phyloP scores from a whole-genome alignment of 30 jellyfish, hydroid and myxozoan genomes.

The Pseudorhiza aurosa region DNA sequence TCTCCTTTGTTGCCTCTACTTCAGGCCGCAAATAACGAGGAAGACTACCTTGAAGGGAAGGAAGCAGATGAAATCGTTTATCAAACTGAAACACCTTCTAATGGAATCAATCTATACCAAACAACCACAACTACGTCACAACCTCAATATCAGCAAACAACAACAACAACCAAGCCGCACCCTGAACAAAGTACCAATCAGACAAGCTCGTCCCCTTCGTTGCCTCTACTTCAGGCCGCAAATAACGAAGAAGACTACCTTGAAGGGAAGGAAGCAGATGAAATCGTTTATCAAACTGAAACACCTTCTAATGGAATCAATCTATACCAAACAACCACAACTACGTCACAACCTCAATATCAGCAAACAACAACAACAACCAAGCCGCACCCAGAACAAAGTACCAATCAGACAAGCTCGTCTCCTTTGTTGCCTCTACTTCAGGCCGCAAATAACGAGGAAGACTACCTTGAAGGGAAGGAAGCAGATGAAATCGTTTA shows the following conservation, averaged over 20 bases:
- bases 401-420: conserved; percentile 2
- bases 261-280: conserved; percentile 47
- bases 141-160: neutral
- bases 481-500: conserved; percentile 3
- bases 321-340: conserved; percentile 13
- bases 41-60: neutral
- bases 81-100: neutral
- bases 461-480: conserved; percentile 26
- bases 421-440: too few species aligned
- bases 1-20: too few species aligned
- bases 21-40: neutral
- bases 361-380: neutral
- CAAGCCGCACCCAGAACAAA: neutral
- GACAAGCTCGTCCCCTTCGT: neutral
- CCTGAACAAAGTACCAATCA: neutral
- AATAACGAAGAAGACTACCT: conserved; percentile 23
- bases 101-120: too few species aligned
- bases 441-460: neutral
- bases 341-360: conserved; percentile 1
- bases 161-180: neutral
- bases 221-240: neutral
- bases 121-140: neutral
- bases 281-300: conserved; percentile 22
- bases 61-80: neutral
- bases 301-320: conserved; percentile 8